Evolutionary conservation across 92 coral and sea anemone genomes (phyloP), one percentile per base, ranked within the genome.

Genomic region (Pocillopora meandrina): DNA sequence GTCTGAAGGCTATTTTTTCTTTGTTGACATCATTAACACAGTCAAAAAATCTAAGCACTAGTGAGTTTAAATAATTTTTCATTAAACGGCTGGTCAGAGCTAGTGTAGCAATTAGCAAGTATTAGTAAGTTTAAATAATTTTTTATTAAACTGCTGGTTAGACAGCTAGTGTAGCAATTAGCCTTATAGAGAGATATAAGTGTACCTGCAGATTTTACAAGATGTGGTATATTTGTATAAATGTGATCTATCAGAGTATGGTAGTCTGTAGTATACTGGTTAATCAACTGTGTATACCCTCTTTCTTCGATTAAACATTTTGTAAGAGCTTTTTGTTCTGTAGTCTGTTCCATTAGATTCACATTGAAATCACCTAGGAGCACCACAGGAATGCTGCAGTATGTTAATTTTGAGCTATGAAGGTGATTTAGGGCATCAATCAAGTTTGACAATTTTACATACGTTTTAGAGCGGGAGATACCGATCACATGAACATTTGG

Each of bases 321-420:
- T 34, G 13, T 4, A 0, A 84, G 74, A 1, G 61, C 61, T 10
- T 64, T 74, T 56, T 62, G 52, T 6, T 87, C 82, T 56, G 82
- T 72, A 8, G 82, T 26, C 2, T 62, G 11, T 73, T 82, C 87
- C n/a, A 87, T 15, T 59, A 87, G 57, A 35, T 87, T 82, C 14
- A 81, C 20, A 81, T 82, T 87, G 67, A 81, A 81, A 73, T 87
- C 90, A 18, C 87, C 87, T 12, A 59, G 62, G 62, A 59, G 62
- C 18, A 59, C 18, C 0, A 59, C 62, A 59, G 62, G 62, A 59
- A 16, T 59, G 13, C 15, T 59, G 62, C 15, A 59, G 18, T 59
- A 0, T 59, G 62, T 59, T 59, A 59, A 59, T 59, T 59, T 59
- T 10, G 62, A 59, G 62, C 18, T 59, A 59, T 59, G 18, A 59